Conservation (phyloP, 2,113 vertebrate genomes). For the Columba janthina region DNA sequence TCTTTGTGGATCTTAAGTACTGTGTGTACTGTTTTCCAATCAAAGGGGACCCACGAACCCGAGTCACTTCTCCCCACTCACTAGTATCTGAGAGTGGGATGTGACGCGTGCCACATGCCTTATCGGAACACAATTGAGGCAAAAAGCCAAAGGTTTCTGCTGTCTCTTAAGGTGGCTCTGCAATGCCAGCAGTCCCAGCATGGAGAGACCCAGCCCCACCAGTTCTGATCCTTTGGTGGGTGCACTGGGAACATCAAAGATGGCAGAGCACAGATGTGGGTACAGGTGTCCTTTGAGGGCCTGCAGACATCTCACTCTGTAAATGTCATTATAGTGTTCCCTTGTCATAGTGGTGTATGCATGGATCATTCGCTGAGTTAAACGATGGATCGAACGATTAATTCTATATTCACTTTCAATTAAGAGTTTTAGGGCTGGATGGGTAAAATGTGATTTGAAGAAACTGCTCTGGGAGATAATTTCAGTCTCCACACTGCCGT, state of each 20-base stretch:
- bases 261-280: background rate
- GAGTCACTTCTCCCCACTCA: no score
- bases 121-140: background rate
- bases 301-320: background rate
- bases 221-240: background rate
- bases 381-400: background rate
- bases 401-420: background rate
- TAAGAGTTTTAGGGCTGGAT: background rate
- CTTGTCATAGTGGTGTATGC: rapidly evolving
- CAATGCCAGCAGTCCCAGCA: no score
- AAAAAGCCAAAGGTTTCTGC: background rate
- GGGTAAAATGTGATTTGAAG: background rate
- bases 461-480: background rate
- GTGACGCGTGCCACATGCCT: background rate
- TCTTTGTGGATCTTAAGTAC: no score
- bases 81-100: no score
- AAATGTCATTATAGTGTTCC: background rate
- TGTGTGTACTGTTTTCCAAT: no score
- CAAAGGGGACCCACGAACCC: no score
- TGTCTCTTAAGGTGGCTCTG: background rate
- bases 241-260: rapidly evolving
- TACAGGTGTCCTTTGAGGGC: background rate
- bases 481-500: background rate
- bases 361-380: background rate
- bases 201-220: no score